Percentiles rank a stretch among this genome's conserved stretches.
Evolutionary conservation across 2,797 vertebrate species (phyloP).

Genomic region (Pipistrellus pygmaeus): DNA sequence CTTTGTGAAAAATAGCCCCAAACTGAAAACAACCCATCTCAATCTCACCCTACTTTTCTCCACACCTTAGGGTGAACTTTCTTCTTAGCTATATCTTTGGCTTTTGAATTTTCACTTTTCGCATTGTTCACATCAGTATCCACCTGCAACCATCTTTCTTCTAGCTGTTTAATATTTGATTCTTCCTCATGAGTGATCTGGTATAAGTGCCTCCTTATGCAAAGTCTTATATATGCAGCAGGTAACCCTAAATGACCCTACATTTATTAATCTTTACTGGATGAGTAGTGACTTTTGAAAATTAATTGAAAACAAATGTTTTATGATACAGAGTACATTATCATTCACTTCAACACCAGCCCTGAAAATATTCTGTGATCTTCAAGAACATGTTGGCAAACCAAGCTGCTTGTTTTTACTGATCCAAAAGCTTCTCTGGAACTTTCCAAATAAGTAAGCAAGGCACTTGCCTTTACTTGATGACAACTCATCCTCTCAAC

Average conservation of each 20-base stretch:
- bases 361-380: conserved; percentile 21
- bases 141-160: background rate
- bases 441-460: conserved; percentile 13
- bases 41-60: background rate
- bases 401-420: background rate
- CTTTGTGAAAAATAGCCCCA: background rate
- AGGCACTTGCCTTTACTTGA: background rate
- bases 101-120: background rate
- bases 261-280: background rate
- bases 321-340: background rate
- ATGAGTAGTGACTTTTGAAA: background rate
- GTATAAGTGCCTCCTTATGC: background rate
- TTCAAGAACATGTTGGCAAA: background rate
- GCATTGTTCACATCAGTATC: background rate
- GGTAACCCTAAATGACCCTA: background rate
- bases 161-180: background rate
- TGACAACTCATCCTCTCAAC: background rate
- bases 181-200: background rate
- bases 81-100: background rate
- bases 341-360: background rate
- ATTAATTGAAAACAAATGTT: conserved; percentile 26
- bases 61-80: background rate
- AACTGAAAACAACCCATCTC: background rate
- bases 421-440: conserved; percentile 46
- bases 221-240: background rate